Percentiles rank a stretch among this genome's conserved stretches.
Evolutionary conservation across 2,797 vertebrate species (phyloP).

Genomic region (Chelonia mydas): DNA sequence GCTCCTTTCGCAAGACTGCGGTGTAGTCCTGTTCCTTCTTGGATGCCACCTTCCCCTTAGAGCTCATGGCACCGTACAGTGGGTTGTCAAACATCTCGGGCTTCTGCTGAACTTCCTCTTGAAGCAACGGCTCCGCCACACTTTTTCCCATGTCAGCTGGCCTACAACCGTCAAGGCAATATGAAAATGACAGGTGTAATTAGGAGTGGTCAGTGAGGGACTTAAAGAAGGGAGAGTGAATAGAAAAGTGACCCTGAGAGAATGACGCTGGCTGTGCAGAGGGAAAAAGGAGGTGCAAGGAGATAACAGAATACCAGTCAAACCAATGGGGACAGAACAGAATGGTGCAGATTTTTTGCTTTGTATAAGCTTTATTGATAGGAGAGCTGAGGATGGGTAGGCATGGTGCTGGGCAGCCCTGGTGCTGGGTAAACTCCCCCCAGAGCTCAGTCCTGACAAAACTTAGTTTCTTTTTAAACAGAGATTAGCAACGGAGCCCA

Average conservation of each 20-base stretch:
- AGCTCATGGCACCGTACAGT: conserved; percentile 88
- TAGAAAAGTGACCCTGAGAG: neutral
- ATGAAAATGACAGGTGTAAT: conserved; percentile 25
- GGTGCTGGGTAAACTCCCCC: neutral
- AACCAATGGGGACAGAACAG: neutral
- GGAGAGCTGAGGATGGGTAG: neutral
- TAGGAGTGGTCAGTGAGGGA: neutral
- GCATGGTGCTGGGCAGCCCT: neutral
- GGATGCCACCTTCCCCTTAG: conserved; percentile 67
- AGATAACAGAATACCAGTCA: conserved; percentile 10
- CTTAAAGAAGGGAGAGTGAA: neutral
- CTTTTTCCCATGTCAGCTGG: conserved; percentile 67
- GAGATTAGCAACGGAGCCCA: neutral
- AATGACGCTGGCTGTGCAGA: conserved; percentile 2
- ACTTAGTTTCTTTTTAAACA: conserved; percentile 22
- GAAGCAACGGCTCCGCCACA: conserved; percentile 52
- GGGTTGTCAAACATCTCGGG: conserved; percentile 98
- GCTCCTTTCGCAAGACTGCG: conserved; percentile 81
- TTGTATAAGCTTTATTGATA: conserved; percentile 25
- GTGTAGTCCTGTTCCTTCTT: conserved; percentile 85
- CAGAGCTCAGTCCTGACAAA: neutral
- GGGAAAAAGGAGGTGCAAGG: neutral
- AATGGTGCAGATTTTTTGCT: neutral
- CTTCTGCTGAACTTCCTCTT: conserved; percentile 77
- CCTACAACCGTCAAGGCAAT: conserved; percentile 45